Evolutionary conservation across 1,140 invertebrate species (phyloP), one percentile per base, ranked within the genome.

Genomic region (Trichonephila clavata): DNA sequence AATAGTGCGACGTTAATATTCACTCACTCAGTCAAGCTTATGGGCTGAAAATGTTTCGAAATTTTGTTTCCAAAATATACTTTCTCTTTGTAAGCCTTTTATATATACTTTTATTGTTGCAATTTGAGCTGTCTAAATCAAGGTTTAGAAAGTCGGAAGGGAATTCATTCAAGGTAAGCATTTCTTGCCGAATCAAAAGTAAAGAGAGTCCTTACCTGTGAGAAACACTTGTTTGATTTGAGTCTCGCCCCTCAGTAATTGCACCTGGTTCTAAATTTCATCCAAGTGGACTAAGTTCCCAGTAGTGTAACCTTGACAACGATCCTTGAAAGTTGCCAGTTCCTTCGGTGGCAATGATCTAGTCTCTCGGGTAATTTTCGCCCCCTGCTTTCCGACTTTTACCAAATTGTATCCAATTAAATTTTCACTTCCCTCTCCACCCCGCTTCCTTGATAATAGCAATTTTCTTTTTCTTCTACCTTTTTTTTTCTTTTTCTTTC

Each of bases 371-470:
- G 92, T 93, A 87, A 93, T 93, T 93, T 88, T 93, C 92, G 68
- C 84, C 27, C 92, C 39, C 50, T 92, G 57, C 57, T 81, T 63
- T 81, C 92, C 86, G 83, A 93, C 92, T 93, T 93, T 93, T 93
- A 93, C 84, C 59, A 93, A 93, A 93, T 93, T 93, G 92, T 93
- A 93, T 93, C 92, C 86, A 93, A 93, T 93, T 93, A 92, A 92
- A 92, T 92, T 92, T 92, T 92, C 90, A 92, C 90, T 84, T 80
- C 65, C 88, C 57, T 32, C 10, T 68, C 20, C 50, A n/a, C 43
- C 61, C n/a, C 63, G 0, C 13, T 86, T 86, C 50, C 27, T 63
- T 60, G 61, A 71, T 89, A 50, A 89, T 32, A 87, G 27, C 60
- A 87, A 63, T 87, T 39, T 39, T 21, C 18, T 87, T 89, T 50